Conservation (phyloP, 2,888 invertebrate species). For the Xylota sylvarum region DNA sequence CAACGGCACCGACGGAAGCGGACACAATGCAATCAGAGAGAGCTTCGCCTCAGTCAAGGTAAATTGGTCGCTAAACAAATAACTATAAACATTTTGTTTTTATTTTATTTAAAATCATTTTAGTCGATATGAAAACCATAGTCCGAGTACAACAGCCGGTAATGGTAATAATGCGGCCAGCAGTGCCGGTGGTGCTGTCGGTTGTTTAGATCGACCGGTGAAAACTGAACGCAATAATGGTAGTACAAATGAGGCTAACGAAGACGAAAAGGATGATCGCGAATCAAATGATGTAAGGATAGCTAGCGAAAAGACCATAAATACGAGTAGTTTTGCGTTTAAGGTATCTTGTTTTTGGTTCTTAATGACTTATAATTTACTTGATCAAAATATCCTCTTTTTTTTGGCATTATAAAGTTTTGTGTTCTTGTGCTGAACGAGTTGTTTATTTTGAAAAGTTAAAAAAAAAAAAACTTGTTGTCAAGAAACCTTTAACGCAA, state of each 20-base stretch:
- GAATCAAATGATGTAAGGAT: slow-evolving; percentile 84
- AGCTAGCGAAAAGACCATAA: slow-evolving; percentile 76
- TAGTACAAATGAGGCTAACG: slow-evolving; percentile 84
- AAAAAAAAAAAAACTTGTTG: background rate
- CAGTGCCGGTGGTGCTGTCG: slow-evolving; percentile 78
- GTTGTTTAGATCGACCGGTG: slow-evolving; percentile 81
- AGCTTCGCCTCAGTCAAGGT: slow-evolving; percentile 85
- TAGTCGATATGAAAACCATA: slow-evolving; percentile 85
- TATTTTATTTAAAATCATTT: too few species aligned
- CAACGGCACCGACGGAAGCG: slow-evolving; percentile 85
- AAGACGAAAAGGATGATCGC: slow-evolving; percentile 84
- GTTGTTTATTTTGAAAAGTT: slow-evolving; percentile 1
- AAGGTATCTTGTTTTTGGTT: slow-evolving; percentile 76
- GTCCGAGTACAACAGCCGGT: slow-evolving; percentile 85
- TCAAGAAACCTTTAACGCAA: slow-evolving; percentile 75
- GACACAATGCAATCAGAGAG: slow-evolving; percentile 85
- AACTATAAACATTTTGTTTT: background rate
- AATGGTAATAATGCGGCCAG: slow-evolving; percentile 79
- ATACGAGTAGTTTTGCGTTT: slow-evolving; percentile 78
- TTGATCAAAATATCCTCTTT: slow-evolving; percentile 1
- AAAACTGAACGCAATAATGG: slow-evolving; percentile 84
- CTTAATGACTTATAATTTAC: slow-evolving; percentile 17
- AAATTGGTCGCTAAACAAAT: slow-evolving; percentile 39
- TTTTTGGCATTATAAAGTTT: slow-evolving; percentile 36
- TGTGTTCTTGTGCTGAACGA: slow-evolving; percentile 56